phyloP scores from a whole-genome alignment of 2,113 vertebrate genomes.

The Mesitornis unicolor region DNA sequence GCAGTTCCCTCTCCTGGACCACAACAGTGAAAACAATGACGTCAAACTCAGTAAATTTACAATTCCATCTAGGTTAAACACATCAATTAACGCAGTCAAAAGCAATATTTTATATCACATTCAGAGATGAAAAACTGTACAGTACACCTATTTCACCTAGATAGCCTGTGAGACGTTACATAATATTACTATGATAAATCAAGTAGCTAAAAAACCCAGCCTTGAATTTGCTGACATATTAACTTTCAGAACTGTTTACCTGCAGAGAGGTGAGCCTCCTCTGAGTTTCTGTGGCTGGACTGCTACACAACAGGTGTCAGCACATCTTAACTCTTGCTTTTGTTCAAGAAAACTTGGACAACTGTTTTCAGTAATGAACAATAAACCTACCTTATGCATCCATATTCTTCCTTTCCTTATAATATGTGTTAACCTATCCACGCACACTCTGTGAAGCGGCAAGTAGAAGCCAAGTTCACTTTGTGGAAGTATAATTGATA shows the following conservation, averaged over 20 bases:
- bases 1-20: not conserved
- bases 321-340: not conserved
- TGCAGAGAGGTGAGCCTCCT: not conserved
- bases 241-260: not conserved
- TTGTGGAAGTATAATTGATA: conserved; percentile 94
- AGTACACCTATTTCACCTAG: not conserved
- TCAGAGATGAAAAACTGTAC: not conserved
- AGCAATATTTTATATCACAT: not conserved
- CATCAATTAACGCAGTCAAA: not conserved
- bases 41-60: not conserved
- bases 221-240: not conserved
- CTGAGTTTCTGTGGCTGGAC: not conserved
- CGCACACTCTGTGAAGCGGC: conserved; percentile 90
- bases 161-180: not conserved
- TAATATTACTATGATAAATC: not conserved
- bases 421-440: conserved; percentile 92
- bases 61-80: not conserved
- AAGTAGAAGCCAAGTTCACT: conserved; percentile 92
- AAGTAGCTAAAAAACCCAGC: not conserved
- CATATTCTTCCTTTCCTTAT: conserved; percentile 97
- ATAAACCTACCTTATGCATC: conserved; percentile 92
- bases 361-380: not conserved
- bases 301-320: not conserved
- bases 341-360: not conserved
- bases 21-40: not conserved